phyloP scores from a whole-genome alignment of 2,113 vertebrate species.

The Otolemur garnettii region DNA sequence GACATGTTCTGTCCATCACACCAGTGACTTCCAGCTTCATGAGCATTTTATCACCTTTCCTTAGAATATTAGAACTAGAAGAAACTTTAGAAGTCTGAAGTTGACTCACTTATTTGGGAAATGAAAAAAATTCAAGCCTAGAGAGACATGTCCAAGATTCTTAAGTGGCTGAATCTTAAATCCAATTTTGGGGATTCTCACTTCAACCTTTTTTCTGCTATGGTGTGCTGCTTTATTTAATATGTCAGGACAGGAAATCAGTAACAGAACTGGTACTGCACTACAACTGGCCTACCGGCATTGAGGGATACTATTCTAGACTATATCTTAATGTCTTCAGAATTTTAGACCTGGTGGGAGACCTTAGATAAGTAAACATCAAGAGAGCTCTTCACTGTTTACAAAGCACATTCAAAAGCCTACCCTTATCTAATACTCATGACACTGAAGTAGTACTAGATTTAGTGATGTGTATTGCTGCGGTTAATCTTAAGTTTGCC shows the following conservation, averaged over 20 bases:
- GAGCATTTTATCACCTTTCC: background rate
- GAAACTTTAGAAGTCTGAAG: constrained; percentile 14
- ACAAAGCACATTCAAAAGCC: background rate
- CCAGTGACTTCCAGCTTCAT: background rate
- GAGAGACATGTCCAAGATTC: background rate
- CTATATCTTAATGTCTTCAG: background rate
- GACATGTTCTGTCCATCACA: background rate
- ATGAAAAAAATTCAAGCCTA: background rate
- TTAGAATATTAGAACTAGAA: background rate
- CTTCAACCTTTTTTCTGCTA: background rate
- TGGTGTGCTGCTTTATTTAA: background rate
- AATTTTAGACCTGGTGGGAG: background rate
- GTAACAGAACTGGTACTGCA: background rate
- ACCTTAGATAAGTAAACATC: background rate
- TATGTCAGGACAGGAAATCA: background rate
- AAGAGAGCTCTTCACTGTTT: background rate
- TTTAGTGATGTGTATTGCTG: background rate
- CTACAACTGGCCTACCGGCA: background rate
- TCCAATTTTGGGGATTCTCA: background rate
- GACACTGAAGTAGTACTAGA: background rate
- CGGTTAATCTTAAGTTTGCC: background rate
- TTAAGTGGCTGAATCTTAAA: background rate
- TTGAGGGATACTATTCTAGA: background rate
- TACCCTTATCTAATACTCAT: background rate
- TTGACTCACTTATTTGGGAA: background rate